A percentile compares a stretch with the other conserved stretches of the same genome.
Conservation (phyloP, 1,140 invertebrate species). For the Panagrolaimus sp. region DNA sequence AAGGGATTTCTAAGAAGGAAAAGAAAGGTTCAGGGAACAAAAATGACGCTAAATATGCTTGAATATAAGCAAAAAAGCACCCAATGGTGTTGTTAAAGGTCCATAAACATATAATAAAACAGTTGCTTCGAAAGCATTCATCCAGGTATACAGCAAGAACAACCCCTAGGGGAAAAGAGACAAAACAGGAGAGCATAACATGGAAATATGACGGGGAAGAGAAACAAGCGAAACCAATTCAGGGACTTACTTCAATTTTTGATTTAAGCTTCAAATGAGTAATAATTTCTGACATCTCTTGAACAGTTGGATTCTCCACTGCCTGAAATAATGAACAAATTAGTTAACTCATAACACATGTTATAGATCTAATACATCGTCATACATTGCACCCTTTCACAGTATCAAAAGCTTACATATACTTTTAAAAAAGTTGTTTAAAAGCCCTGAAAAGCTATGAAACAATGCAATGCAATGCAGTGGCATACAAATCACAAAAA, state of each 20-base stretch:
- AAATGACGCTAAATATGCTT: background rate
- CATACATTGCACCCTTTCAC: no score
- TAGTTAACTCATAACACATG: no score
- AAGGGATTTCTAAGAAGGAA: no score
- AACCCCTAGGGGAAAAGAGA: no score
- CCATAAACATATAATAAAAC: constrained; percentile 12
- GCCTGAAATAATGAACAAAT: constrained; percentile 62
- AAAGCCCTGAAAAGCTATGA: no score
- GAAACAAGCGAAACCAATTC: background rate
- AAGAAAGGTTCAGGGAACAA: no score
- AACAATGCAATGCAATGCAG: no score
- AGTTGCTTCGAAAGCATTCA: background rate
- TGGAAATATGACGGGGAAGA: no score
- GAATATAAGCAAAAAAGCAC: background rate
- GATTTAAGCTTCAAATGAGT: constrained; percentile 73
- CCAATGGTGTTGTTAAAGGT: background rate
- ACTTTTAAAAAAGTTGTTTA: no score
- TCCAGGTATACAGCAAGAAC: background rate
- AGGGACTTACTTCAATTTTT: constrained; percentile 68
- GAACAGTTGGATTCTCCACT: constrained; percentile 84
- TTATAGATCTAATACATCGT: no score
- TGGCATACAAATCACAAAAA: constrained; percentile 3
- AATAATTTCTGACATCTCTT: constrained; percentile 87
- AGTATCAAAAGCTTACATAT: no score
- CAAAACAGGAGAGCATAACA: no score